These are phyloP conservation scores for Athalia cordata DNA, from an alignment of 2,888 invertebrate species.

Conservation along the genomic window DNA sequence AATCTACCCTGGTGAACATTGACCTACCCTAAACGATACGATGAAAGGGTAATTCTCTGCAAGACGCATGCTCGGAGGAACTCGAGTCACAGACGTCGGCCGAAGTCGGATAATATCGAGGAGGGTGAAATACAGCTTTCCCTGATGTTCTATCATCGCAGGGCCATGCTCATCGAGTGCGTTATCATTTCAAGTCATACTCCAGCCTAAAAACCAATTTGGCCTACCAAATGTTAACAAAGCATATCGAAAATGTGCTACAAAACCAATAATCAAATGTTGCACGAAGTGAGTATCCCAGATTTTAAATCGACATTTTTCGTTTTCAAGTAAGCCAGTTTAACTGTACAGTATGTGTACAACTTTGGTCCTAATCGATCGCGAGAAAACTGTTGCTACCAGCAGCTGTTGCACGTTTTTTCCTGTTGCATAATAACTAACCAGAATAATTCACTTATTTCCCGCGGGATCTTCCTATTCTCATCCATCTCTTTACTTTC, in stretches of 20 bases:
- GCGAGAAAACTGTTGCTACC: slow-evolving; percentile 41
- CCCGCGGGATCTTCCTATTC: not conserved
- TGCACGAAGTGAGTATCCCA: slow-evolving; percentile 41
- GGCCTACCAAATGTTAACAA: not conserved
- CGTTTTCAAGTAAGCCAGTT: not conserved
- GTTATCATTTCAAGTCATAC: not conserved
- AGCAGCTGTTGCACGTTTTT: slow-evolving; percentile 46
- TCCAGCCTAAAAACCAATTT: not conserved
- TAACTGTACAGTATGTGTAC: slow-evolving; percentile 11
- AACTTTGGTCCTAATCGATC: slow-evolving; percentile 27
- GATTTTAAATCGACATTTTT: not conserved
- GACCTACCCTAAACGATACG: slow-evolving; percentile 44
- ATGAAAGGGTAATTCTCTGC: not conserved
- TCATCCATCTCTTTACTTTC: not conserved
- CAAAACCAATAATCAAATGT: slow-evolving; percentile 26
- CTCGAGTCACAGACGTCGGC: slow-evolving; percentile 32
- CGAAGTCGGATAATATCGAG: slow-evolving; percentile 29
- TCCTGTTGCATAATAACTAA: not conserved
- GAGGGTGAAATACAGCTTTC: slow-evolving; percentile 32
- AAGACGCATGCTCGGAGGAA: slow-evolving; percentile 46
- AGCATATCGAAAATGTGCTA: slow-evolving; percentile 23
- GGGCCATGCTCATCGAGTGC: slow-evolving; percentile 39
- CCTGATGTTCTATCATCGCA: slow-evolving; percentile 43
- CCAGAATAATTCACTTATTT: too few species aligned
- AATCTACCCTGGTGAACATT: not conserved